Base-by-base conservation (phyloP, 2,888 invertebrate species). In the Synergus umbraculus region DNA sequence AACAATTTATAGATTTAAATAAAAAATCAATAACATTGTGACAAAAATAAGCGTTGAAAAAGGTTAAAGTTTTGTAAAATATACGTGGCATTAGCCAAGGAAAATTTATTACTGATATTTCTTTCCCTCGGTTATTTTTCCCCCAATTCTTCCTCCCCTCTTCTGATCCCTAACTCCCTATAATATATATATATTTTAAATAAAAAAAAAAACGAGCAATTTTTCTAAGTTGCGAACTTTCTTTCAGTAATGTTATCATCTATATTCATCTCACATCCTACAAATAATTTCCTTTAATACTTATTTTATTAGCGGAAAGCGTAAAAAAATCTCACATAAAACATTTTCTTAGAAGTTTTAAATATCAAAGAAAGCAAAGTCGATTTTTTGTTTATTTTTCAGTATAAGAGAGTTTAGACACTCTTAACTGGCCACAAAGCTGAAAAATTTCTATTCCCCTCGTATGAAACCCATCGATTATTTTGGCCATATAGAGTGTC, bases 101-200 rank as follows among this genome's bases (percentile, higher is more conserved):
- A 73, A 73, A 54, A 54, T 73, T 73, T 73, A 73, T 73, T 54
- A 54, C 73, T 54, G 73, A 54, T 73, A n/a, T n/a, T 73, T 58
- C 54, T 73, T 54, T 58, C 69, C 69, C 69, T 54, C 37, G 69
- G 49, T 54, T 69, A 69, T 69, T 69, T 69, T 54, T n/a, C 37
- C 69, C 73, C 54, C 18, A 58, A 73, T 73, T 73, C 37, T 54
- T 15, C 41, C 54, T 37, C 15, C 4, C n/a, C 8, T n/a, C 10
- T n/a, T 22, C 54, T n/a, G 73, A 54, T n/a, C 49, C n/a, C 10
- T 18, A 73, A 37, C 54, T 37, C 54, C 29, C 49, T 66, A 43
- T 43, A 73, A 37, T 58, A 54, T 54, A 54, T 54, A 54, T 37
- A 41, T 58, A 65, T 54, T 29, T 66, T 43, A 66, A n/a, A 66